Evolutionary conservation across 2,888 invertebrate genomes (phyloP), one percentile per base, ranked within the genome.

Genomic region (Catocala fraxini): DNA sequence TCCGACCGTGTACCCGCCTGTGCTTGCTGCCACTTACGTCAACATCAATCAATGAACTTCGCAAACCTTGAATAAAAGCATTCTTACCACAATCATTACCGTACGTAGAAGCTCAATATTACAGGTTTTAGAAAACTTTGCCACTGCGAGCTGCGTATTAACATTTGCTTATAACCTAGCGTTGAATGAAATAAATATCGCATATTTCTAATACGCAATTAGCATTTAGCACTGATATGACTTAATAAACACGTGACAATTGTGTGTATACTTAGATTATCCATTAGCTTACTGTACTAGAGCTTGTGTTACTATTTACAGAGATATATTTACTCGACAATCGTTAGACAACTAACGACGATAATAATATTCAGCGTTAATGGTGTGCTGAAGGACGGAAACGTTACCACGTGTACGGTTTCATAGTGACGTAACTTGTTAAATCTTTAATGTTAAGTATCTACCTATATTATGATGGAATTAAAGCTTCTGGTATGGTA

Each of bases 31-130:
- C 65, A 61, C 52, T 66, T 68, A 70, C 72, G 68, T 80, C 70
- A 83, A 72, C 65, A 56, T 73, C 70, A 83, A 84, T 87, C 84
- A 86, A 85, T 86, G 83, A 79, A 69, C 80, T 70, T 71, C 55
- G 56, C 57, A 57, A 71, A 77, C 83, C 85, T 86, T 86, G 80
- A 81, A 74, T 75, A 39, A 39, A 39, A 9, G 7, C 35, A 39
- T 25, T 4, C 4, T 3, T 25, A 54, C 48, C 39, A 10, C n/a
- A 13, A 35, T n/a, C 35, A 41, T 35, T 43, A 45, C 41, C 42
- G 33, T 46, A 4, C 25, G 25, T 25, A 41, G 13, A 33, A 41
- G 41, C 12, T 41, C 13, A 13, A 15, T 15, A 41, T 43, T 51
- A 35, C 11, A 10, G 4, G 34, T 59, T 39, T 47, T 11, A 52